These are phyloP conservation scores for Sanderia malayensis DNA, from an alignment of 30 jellyfish, hydroid and myxozoan genomes.

Conservation along the genomic window DNA sequence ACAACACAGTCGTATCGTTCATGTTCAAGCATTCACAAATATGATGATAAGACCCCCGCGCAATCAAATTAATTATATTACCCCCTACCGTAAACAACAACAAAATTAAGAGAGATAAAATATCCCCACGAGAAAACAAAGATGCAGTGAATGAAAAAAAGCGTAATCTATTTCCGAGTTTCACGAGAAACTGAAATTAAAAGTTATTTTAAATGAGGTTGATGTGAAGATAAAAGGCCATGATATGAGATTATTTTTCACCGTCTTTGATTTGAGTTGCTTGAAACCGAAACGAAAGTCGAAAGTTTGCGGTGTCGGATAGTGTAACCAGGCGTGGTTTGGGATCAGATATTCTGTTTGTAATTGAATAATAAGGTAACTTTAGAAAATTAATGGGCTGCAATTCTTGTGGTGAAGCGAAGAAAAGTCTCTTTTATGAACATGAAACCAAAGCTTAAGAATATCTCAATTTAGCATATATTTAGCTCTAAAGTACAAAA, in stretches of 20 bases:
- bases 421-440: background rate
- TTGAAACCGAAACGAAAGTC: background rate
- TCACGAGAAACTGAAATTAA: background rate
- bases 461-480: too few species aligned
- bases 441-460: background rate
- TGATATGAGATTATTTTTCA: background rate
- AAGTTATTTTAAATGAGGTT: too few species aligned
- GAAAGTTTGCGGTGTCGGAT: background rate
- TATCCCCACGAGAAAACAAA: too few species aligned
- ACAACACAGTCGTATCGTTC: too few species aligned
- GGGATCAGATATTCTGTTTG: background rate
- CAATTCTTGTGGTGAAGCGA: constrained; percentile 7
- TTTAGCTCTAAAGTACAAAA: too few species aligned
- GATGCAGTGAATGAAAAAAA: too few species aligned
- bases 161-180: too few species aligned
- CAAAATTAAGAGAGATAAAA: too few species aligned
- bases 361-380: background rate
- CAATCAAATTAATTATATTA: too few species aligned
- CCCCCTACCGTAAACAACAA: too few species aligned
- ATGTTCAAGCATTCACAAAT: too few species aligned
- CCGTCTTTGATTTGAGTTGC: background rate
- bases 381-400: background rate
- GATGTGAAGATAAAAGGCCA: background rate
- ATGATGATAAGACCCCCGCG: too few species aligned
- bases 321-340: constrained; percentile 11